Base-by-base conservation (phyloP, 2,888 invertebrate genomes). In the Rhamphomyia laevipes region DNA sequence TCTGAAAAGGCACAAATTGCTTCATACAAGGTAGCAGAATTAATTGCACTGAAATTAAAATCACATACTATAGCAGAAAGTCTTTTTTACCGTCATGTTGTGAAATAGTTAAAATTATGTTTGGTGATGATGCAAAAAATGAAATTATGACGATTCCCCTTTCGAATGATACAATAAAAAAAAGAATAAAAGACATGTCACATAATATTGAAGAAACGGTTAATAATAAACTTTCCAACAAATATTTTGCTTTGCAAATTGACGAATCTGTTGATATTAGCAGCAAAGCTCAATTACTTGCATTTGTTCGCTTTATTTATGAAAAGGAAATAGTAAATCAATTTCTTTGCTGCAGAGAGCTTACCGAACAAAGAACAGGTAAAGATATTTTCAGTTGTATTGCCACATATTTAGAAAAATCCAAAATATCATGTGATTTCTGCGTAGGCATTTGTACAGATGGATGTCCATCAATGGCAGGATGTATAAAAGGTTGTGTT, bases 401-500 rank as follows among this genome's bases (percentile, higher is more conserved):
- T 35, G n/a, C 35, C 12, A 13, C 35, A 35, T 35, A 35, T 35
- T 35, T 35, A 35, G 35, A 35, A 35, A 12, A n/a, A 35, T 35
- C n/a, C n/a, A 35, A 35, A 35, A 35, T 35, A 35, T 35, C 35
- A 35, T 35, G 35, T 10, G 35, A 12, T n/a, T 35, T 35, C 12
- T 35, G 35, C 35, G n/a, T 35, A 35, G 35, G 35, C 7, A 35
- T 35, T 18, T 45, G 45, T 37, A 31, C 45, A 17, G 31, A 45
- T 45, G 45, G 45, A n/a, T 11, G n/a, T 35, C 45, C 33, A 21
- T 45, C 16, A 50, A 50, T 46, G 46, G 43, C 42, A 43, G 46
- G 50, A 16, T 47, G 47, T 23, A 37, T 47, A 15, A 46, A 46
- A 46, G 46, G 46, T 41, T 50, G 40, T 46, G 16, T 50, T 42